Evolutionary conservation across 2,113 vertebrate genomes (phyloP).

Genomic region (human (Homo sapiens)): DNA sequence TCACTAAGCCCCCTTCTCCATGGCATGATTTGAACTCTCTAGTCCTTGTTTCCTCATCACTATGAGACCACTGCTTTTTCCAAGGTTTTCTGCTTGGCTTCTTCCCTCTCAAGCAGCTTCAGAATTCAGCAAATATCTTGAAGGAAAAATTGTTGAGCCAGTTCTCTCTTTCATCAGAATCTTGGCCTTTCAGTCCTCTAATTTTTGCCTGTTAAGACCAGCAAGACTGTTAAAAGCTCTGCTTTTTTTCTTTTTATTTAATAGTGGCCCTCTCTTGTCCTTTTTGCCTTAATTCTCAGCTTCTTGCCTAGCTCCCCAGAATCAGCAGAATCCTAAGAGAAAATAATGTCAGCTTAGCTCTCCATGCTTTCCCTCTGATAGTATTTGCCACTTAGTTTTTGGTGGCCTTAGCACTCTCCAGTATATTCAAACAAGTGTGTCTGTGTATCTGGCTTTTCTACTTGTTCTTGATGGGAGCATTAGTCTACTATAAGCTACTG

Average conservation of each 20-base stretch:
- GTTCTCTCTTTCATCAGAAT: slow-evolving; percentile 4
- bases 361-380: background rate
- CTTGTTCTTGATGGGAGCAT: background rate
- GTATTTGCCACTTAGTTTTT: background rate
- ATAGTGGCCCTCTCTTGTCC: background rate
- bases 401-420: background rate
- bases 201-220: background rate
- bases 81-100: background rate
- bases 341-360: background rate
- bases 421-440: background rate
- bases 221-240: background rate
- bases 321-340: background rate
- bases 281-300: background rate
- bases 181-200: background rate
- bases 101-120: background rate
- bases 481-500: background rate
- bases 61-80: background rate
- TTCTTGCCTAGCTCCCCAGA: background rate
- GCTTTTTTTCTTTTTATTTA: background rate
- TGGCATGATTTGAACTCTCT: background rate
- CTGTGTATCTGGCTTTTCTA: background rate
- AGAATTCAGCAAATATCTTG: slow-evolving; percentile 9
- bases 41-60: background rate
- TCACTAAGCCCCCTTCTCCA: background rate
- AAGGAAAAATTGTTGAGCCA: background rate